These are phyloP conservation scores for Cephus rjabovi DNA, from an alignment of 2,888 invertebrate genomes.

Conservation along the genomic window DNA sequence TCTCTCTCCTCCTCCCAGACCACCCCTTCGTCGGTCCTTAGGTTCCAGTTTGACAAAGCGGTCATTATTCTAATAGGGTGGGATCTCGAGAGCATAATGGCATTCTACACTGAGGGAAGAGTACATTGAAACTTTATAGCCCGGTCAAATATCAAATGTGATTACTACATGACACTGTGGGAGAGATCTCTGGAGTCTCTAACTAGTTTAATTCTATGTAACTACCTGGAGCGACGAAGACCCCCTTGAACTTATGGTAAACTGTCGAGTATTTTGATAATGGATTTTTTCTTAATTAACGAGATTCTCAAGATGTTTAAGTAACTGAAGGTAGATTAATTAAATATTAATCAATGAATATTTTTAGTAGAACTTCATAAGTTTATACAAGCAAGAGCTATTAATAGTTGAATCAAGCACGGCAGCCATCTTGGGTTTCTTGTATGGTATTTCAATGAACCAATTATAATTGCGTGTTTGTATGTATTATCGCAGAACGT, in stretches of 20 bases:
- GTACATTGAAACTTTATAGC: slow-evolving; percentile 42
- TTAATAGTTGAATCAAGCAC: not conserved
- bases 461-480: not conserved
- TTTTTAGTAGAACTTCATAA: not conserved
- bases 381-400: not conserved
- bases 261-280: not conserved
- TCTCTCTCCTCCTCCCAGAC: slow-evolving; percentile 6
- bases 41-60: slow-evolving; percentile 22
- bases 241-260: not conserved
- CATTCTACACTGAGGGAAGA: slow-evolving; percentile 10
- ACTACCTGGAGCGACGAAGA: not conserved
- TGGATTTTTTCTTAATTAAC: not conserved
- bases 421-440: not conserved
- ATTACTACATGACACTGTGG: slow-evolving; percentile 32
- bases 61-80: slow-evolving; percentile 35
- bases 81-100: slow-evolving; percentile 31
- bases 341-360: not conserved
- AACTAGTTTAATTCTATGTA: not conserved
- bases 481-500: not conserved
- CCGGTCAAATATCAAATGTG: slow-evolving; percentile 47
- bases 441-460: not conserved
- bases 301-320: not conserved
- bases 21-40: slow-evolving; percentile 15
- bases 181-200: not conserved
- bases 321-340: not conserved